Percentiles rank a stretch among this genome's conserved stretches.
phyloP scores from a whole-genome alignment of 2,888 invertebrate species.

The Venusia cambrica region DNA sequence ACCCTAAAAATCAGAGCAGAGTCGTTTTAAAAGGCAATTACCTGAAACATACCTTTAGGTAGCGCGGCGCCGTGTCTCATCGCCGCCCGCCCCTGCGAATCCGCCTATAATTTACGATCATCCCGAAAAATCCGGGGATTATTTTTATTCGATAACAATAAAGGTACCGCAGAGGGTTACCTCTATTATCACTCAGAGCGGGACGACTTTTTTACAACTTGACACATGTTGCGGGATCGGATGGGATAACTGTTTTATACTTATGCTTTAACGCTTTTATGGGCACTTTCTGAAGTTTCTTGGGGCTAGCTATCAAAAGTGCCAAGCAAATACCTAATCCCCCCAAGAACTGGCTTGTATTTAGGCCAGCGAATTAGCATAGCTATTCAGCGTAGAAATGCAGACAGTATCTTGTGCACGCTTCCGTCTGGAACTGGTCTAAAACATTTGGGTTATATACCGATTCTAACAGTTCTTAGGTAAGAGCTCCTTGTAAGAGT shows the following conservation, averaged over 20 bases:
- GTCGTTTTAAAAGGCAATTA: conserved; percentile 10
- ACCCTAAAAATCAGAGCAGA: conserved; percentile 3
- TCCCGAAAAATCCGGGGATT: conserved; percentile 77
- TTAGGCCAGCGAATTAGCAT: no score
- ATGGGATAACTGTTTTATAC: conserved; percentile 41
- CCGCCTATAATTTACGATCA: conserved; percentile 79
- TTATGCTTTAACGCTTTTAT: conserved; percentile 35
- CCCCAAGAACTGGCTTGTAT: no score
- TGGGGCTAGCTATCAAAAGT: conserved; percentile 1
- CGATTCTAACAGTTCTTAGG: no score
- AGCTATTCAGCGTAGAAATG: no score
- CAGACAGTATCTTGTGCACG: no score
- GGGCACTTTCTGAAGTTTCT: conserved; percentile 27
- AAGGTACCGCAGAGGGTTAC: conserved; percentile 76
- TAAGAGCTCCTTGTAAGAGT: no score
- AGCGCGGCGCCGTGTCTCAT: conserved; percentile 35
- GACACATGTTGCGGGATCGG: conserved; percentile 59
- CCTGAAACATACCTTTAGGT: conserved; percentile 12
- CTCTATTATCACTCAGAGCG: conserved; percentile 77
- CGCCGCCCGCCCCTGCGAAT: conserved; percentile 60
- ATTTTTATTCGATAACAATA: conserved; percentile 81
- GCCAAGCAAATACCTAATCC: conserved; percentile 2
- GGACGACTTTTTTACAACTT: conserved; percentile 72
- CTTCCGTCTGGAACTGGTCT: no score
- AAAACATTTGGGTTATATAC: no score